Base-by-base conservation (phyloP, 2,888 invertebrate genomes). In the Phorcus lineatus region DNA sequence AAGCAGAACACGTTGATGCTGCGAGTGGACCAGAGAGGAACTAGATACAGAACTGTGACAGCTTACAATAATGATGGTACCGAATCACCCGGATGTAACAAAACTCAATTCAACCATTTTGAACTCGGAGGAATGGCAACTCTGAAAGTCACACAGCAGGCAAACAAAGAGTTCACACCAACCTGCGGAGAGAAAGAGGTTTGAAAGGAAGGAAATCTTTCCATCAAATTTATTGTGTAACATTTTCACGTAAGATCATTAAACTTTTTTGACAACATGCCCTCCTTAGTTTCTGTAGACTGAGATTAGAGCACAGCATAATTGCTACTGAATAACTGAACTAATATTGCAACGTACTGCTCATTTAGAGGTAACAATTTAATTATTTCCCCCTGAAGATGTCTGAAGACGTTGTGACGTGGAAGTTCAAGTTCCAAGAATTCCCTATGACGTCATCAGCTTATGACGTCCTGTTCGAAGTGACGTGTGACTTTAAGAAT, bases 361-460 rank as follows among this genome's bases (percentile, higher is more conserved):
- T 47, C 11, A 1, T 6, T 47, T 9, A 47, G 11, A 47, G 1
- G 7, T 47, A 1, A 47, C 4, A 11, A 13, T n/a, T n/a, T n/a
- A n/a, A n/a, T n/a, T 13, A 13, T n/a, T 57, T 57, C n/a, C 6
- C 13, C 13, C 19, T 19, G 7, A 57, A 70, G 70, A 6, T 36
- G 16, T 36, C 70, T 17, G 70, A 70, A 9, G n/a, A 70, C 40
- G 19, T 36, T 11, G 31, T 70, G 70, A n/a, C 70, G 40, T 70
- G 70, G 70, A 70, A 19, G 40, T 40, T 70, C 70, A 70, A 70
- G 70, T 70, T 70, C 17, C 70, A 70, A 24, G 70, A 70, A n/a
- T 70, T 36, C n/a, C 31, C 40, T 17, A 36, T 40, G 17, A 70
- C 70, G 11, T 36, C 17, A 16, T 70, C 70, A 36, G 70, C 40